These are phyloP conservation scores for Altica lythri DNA, from an alignment of 2,888 invertebrate species.

Conservation along the genomic window DNA sequence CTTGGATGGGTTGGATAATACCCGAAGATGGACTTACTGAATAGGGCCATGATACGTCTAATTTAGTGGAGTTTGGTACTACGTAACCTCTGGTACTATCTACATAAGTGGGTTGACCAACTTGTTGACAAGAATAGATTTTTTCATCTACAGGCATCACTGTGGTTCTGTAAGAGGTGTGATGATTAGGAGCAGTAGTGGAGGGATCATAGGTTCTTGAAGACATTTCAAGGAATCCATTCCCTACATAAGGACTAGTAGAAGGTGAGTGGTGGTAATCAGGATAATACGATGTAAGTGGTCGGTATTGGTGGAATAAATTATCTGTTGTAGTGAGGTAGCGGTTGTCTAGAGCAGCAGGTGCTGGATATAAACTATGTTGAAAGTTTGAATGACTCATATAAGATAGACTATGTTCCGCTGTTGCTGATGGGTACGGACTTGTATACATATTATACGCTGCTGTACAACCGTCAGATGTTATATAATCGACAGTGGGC, in stretches of 20 bases:
- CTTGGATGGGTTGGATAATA: conserved; percentile 58
- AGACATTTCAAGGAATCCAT: conserved; percentile 82
- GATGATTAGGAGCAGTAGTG: conserved; percentile 55
- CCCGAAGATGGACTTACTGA: conserved; percentile 59
- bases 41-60: conserved; percentile 60
- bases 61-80: conserved; percentile 57
- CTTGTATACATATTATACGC: conserved; percentile 70
- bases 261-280: conserved; percentile 76
- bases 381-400: conserved; percentile 75
- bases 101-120: conserved; percentile 65
- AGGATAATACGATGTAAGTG: conserved; percentile 81
- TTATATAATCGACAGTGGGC: conserved; percentile 70
- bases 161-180: conserved; percentile 52
- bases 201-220: conserved; percentile 66
- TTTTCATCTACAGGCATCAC: conserved; percentile 62
- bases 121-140: conserved; percentile 66
- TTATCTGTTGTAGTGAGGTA: conserved; percentile 81
- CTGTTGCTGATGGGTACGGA: conserved; percentile 72
- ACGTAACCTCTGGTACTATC: conserved; percentile 62
- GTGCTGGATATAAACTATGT: conserved; percentile 64
- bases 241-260: conserved; percentile 70
- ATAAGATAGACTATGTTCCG: conserved; percentile 67
- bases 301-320: conserved; percentile 87
- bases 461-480: conserved; percentile 66
- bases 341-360: conserved; percentile 61